Evolutionary conservation across 2,888 invertebrate genomes (phyloP), one percentile per base, ranked within the genome.

Genomic region (Blastobasis lacticolella): DNA sequence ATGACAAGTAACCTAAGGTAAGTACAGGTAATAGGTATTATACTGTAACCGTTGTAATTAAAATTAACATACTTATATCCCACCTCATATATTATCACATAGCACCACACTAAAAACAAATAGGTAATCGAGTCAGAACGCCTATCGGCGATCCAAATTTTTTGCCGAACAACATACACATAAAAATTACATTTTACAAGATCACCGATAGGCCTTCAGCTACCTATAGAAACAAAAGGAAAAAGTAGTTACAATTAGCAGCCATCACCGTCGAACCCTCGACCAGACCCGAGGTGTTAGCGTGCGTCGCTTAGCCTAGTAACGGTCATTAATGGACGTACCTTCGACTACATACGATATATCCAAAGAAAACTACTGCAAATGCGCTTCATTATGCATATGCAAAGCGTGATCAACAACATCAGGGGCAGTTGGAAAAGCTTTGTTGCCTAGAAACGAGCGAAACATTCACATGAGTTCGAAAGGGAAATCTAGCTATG

Each of bases 321-420:
- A 8, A 8, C 9, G 40, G 81, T 81, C 84, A 82, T 82, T 80
- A 83, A 86, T 83, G 85, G 85, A 87, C 88, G 85, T 89, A 89
- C 89, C 88, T 89, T 88, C 77, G 78, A 84, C 89, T 89, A 89
- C 86, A 88, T 83, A 78, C 88, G 89, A 83, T 88, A 88, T 76
- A 89, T 89, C 89, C 89, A 89, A 84, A 88, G 88, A 87, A 89
- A 87, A 88, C 88, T 89, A 89, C 88, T 88, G 89, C 89, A 89
- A 77, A 89, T 89, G 86, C 88, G 88, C 89, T 89, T 89, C 88
- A 89, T 88, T 77, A 89, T 88, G 89, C 88, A 89, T 79, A 89
- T 89, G 89, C 89, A 89, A 89, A 89, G 89, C 86, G 88, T 89
- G 88, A 89, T 81, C 87, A 89, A 88, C 88, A 88, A 88, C 88